Evolutionary conservation across 1,140 invertebrate genomes (phyloP), one percentile per base, ranked within the genome.

Genomic region (Orussus abietinus): DNA sequence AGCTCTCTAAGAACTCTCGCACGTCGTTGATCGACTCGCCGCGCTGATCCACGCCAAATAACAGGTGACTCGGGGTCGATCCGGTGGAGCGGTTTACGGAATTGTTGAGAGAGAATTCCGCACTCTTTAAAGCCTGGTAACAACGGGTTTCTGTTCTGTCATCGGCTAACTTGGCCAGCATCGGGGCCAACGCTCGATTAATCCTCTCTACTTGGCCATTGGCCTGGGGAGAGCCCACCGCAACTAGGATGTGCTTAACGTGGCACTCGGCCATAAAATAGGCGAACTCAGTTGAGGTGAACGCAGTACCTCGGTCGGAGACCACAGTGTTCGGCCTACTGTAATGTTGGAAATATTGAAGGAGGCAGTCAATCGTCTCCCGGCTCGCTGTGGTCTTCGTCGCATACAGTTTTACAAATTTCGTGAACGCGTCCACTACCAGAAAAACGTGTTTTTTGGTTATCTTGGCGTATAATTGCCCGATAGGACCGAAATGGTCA

Each of bases 361-460:
- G 28, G 17, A 53, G 17, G 18, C 31, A n/a, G 21, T 49, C 21
- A 15, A 49, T 32, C 7, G 44, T 39, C 19, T 44, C 29, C 14
- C 30, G 35, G 5, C 42, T 30, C n/a, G 43, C 33, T n/a, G 43
- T 53, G 0, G 50, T 42, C 9, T 40, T 48, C 15, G 17, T 44
- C 2, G 39, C 19, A 13, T 42, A 39, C 22, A 53, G 19, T 26
- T 41, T 45, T 7, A 34, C 25, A 37, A 46, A 59, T 41, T 54
- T 60, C 2, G 53, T 53, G 37, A 62, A 62, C 2, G 36, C 43
- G 41, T 64, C 59, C 6, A 60, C 32, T 0, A 62, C 46, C 4
- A 49, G 45, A 1, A 64, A 42, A 15, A 69, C 46, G 38, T 65
- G 45, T 15, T 26, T 47, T 22, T 58, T 53, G 28, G 38, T 32